phyloP scores from a whole-genome alignment of 2,888 invertebrate genomes.

The Endotricha flammealis region DNA sequence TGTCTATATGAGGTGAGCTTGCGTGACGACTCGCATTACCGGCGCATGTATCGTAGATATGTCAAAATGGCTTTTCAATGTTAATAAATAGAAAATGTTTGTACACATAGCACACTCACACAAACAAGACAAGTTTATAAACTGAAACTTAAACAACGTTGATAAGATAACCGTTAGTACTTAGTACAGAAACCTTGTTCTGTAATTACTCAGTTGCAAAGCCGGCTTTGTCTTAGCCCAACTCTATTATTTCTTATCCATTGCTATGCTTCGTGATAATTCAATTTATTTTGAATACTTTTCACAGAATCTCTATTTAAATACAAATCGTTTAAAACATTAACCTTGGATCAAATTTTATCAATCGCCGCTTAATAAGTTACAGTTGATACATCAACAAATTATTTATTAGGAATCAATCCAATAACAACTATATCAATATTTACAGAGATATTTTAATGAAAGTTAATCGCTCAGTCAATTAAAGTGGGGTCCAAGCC shows the following conservation, averaged over 20 bases:
- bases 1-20: conserved; percentile 21
- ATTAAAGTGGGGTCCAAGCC: conserved; percentile 38
- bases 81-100: conserved; percentile 50
- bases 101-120: conserved; percentile 32
- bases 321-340: conserved; percentile 25
- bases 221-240: conserved; percentile 2
- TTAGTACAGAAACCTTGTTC: conserved; percentile 2
- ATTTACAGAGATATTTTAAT: conserved; percentile 46
- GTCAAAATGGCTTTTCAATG: conserved; percentile 31
- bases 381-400: too few species aligned
- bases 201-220: neutral
- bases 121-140: conserved; percentile 42
- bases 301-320: conserved; percentile 13
- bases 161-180: conserved; percentile 17
- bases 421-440: conserved; percentile 48
- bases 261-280: neutral
- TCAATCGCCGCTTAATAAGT: conserved; percentile 68
- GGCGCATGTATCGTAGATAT: conserved; percentile 26
- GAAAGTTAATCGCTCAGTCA: conserved; percentile 46
- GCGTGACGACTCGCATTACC: conserved; percentile 48
- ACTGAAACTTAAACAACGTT: conserved; percentile 10
- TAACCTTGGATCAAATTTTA: conserved; percentile 33
- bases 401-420: conserved; percentile 34
- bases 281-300: neutral
- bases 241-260: neutral